Base-by-base conservation (phyloP, 2,888 invertebrate genomes). In the Zele albiditarsus region DNA sequence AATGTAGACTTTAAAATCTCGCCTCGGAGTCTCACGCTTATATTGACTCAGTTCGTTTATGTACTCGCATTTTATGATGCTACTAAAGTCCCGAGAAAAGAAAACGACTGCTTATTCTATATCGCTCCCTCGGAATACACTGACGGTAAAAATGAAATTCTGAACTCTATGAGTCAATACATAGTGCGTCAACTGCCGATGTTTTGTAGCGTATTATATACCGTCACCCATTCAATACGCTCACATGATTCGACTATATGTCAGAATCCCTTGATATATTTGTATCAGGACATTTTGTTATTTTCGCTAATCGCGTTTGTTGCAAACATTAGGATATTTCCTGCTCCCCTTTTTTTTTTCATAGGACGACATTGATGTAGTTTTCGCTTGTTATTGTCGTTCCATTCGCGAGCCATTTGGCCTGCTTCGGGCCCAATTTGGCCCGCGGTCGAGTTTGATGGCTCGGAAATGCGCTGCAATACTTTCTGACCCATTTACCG, bases 21-120 rank as follows among this genome's bases (percentile, higher is more conserved):
- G 70, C 78, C 76, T 38, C 2, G 49, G 46, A 46, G 70, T 78
- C 80, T 75, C 79, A 76, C 75, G 75, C 77, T 87, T 87, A 53
- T 53, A 89, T 89, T 87, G 87, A 88, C 87, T 86, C 81, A 84
- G 84, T 84, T 87, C 85, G 83, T 87, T 89, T 88, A 89, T 87
- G 82, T 85, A 86, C 86, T 87, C 83, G 80, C 82, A 76, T 83
- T 88, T 89, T 88, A 88, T 80, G 87, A 85, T 77, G 82, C 81
- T 76, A 86, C 83, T 88, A 88, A 88, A 87, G 80, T 81, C 79
- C 58, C 74, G 31, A 23, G 73, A 75, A 80, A 78, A 75, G 77
- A 78, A 79, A 57, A 71, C 57, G 27, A 58, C 49, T 46, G 53
- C 63, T 23, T 20, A n/a, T 63, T 33, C 23, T n/a, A 16, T 60